A percentile compares a stretch with the other conserved stretches of the same genome.
Evolutionary conservation across 2,797 vertebrate species (phyloP).

Genomic region (Ispidina lecontei): DNA sequence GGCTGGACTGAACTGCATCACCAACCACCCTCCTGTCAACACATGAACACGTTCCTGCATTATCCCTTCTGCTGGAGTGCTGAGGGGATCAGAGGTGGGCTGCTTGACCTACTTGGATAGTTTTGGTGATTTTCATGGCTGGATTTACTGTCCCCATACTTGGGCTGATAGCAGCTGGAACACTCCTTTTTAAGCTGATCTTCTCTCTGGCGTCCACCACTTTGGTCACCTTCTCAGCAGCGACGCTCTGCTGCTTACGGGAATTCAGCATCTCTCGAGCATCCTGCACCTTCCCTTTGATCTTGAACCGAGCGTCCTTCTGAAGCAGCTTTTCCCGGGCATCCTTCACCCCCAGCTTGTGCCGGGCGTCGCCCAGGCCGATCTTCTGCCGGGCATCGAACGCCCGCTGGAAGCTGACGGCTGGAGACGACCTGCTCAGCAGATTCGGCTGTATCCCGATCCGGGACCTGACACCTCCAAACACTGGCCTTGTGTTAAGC

Average conservation of each 20-base stretch:
- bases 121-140: constrained; percentile 94
- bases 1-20: background rate
- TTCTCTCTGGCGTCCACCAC: constrained; percentile 92
- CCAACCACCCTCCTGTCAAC: background rate
- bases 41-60: background rate
- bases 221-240: constrained; percentile 81
- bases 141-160: constrained; percentile 75
- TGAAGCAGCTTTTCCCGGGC: constrained; percentile 91
- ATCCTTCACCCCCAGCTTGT: constrained; percentile 91
- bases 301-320: constrained; percentile 93
- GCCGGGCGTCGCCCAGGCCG: constrained; percentile 87
- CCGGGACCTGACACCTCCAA: constrained; percentile 77
- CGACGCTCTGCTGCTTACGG: constrained; percentile 84
- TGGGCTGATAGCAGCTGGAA: constrained; percentile 77
- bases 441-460: constrained; percentile 76
- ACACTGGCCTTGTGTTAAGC: constrained; percentile 71
- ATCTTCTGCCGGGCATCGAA: constrained; percentile 97
- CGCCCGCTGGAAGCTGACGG: constrained; percentile 76
- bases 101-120: constrained; percentile 88
- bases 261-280: constrained; percentile 96
- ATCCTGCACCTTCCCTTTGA: constrained; percentile 90
- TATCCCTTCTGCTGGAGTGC: background rate
- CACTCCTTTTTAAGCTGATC: constrained; percentile 90
- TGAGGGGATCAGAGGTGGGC: background rate
- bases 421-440: constrained; percentile 77